Percentiles rank a stretch among this genome's conserved stretches.
These are phyloP conservation scores for Chroicocephalus ridibundus DNA, from an alignment of 2,113 vertebrate genomes.

Conservation along the genomic window DNA sequence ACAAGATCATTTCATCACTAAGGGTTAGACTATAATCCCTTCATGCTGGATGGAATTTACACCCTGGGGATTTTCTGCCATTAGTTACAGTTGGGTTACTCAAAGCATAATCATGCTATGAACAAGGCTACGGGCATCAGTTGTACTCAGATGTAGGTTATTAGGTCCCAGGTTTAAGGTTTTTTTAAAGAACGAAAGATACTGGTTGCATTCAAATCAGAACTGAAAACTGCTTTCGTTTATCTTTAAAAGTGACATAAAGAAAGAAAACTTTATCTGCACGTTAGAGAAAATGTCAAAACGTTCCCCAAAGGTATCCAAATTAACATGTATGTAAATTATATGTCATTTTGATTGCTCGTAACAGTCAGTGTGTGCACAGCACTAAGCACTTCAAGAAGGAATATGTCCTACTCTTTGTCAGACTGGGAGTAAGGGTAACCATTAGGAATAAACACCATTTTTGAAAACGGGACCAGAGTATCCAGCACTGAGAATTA, in stretches of 20 bases:
- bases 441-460: neutral
- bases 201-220: neutral
- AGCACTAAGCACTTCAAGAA: neutral
- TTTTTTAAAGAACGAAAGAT: neutral
- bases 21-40: neutral
- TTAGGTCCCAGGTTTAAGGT: neutral
- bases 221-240: neutral
- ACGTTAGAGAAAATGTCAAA: neutral
- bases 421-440: neutral
- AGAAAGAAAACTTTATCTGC: neutral
- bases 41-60: neutral
- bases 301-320: neutral
- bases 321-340: neutral
- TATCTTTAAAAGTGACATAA: neutral
- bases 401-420: neutral
- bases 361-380: neutral
- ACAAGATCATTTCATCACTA: neutral
- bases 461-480: neutral
- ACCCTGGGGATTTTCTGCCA: neutral
- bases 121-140: neutral
- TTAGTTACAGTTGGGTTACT: neutral
- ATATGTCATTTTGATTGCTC: neutral
- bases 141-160: neutral
- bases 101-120: neutral
- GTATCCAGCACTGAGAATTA: fast-evolving